Conservation (phyloP, 2,113 vertebrate species). For the Gracilinanus agilis region DNA sequence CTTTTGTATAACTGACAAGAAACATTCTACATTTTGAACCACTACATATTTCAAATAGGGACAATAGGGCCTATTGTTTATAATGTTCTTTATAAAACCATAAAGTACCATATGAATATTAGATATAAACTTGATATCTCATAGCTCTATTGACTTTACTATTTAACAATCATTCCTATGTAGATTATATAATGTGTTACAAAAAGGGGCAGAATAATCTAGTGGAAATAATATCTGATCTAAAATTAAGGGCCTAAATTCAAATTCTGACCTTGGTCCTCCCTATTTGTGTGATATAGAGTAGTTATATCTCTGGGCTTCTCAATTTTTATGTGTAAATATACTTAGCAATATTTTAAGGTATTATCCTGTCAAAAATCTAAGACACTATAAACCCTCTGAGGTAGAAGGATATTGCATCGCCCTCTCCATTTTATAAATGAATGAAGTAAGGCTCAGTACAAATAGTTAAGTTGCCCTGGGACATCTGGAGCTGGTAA, state of each 20-base stretch:
- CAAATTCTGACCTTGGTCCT: not conserved
- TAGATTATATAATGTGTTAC: not conserved
- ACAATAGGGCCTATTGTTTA: not conserved
- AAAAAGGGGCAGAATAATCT: not conserved
- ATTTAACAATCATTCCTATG: not conserved
- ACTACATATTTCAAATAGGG: not conserved
- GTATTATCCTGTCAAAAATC: not conserved
- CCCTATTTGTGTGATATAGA: not conserved
- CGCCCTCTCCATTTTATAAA: not conserved
- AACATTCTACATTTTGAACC: not conserved
- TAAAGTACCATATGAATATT: not conserved
- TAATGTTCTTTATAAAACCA: not conserved
- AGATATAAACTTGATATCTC: not conserved
- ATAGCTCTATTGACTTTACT: not conserved
- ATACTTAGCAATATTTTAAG: not conserved
- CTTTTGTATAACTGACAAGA: not conserved
- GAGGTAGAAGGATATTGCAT: not conserved
- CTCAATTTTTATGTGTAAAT: not conserved
- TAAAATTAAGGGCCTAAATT: not conserved
- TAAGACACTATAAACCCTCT: not conserved
- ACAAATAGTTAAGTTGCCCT: not conserved
- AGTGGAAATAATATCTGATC: not conserved
- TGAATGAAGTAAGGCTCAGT: not conserved
- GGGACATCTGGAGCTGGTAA: not conserved
- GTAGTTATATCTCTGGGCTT: not conserved